These are phyloP conservation scores for Poecilia velifera DNA, from an alignment of 2,797 vertebrate species.

Conservation along the genomic window DNA sequence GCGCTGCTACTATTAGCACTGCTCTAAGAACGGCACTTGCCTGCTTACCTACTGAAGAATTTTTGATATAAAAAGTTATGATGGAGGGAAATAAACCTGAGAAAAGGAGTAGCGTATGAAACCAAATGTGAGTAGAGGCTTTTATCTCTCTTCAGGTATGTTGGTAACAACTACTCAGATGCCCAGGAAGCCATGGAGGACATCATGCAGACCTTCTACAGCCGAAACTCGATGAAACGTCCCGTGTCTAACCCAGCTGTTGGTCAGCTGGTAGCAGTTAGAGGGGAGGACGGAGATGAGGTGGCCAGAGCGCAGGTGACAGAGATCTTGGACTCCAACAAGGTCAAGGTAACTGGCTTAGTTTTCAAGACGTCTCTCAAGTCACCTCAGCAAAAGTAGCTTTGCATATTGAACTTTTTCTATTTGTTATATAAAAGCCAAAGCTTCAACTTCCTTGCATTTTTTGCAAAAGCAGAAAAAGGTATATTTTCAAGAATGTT, in stretches of 20 bases:
- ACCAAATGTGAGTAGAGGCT: too few species aligned
- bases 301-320: constrained; percentile 87
- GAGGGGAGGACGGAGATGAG: constrained; percentile 85
- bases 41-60: too few species aligned
- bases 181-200: constrained; percentile 92
- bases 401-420: not conserved
- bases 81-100: not conserved
- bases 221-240: constrained; percentile 45
- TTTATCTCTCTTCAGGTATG: constrained; percentile 79
- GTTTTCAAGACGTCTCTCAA: not conserved
- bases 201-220: constrained; percentile 87
- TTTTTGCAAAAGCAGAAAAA: not conserved
- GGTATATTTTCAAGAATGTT: not conserved
- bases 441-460: not conserved
- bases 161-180: constrained; percentile 90
- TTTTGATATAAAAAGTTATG: too few species aligned
- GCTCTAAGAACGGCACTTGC: too few species aligned
- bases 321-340: constrained; percentile 71
- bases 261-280: constrained; percentile 87
- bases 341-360: constrained; percentile 81
- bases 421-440: not conserved
- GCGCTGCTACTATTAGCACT: too few species aligned
- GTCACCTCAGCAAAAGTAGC: not conserved
- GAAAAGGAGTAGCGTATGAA: too few species aligned
- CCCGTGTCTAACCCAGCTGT: constrained; percentile 64